Base-by-base conservation (phyloP, 2,113 vertebrate genomes). In the Craseonycteris thonglongyai region DNA sequence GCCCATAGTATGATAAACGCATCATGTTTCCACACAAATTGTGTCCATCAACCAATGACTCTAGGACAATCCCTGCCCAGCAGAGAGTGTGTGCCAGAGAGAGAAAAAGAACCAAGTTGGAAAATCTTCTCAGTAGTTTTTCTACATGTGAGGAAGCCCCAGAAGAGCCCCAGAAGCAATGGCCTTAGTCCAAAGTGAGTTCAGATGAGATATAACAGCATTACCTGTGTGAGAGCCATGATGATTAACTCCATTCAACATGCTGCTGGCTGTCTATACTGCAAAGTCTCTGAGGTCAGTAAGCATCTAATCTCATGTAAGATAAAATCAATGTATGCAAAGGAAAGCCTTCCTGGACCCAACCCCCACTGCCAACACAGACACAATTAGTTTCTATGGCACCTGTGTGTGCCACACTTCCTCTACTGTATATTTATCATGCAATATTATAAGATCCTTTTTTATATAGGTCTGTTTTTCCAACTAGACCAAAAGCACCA, bases 71-170 rank as follows among this genome's bases (percentile, higher is more conserved):
- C 59, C 80, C 12, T 87, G n/a, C 49, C 51, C 90, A 28, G 66
- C 40, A 92, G 26, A 75, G 5, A 35, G 28, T 75, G 49, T 88
- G 42, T 71, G 58, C 69, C 56, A 69, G 26, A 95, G 19, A 58
- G 28, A 68, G 40, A 71, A 91, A 51, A 72, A 13, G 22, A 56
- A 78, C 56, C 26, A 84, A 93, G 16, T 21, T 94, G 75, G 51
- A 84, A 93, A 91, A 83, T 87, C 80, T 88, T 87, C 80, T 88
- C 69, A 12, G 12, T 35, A 56, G 51, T 10, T 49, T 91, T 89
- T 79, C 56, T 69, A 28, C 38, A 56, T 33, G n/a, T n/a, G 7
- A 88, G 42, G 19, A 81, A 74, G 14, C 4, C 38, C 71, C 35
- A 35, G 80, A 49, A 80, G 26, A 72, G 11, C 7, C 56, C 38